Base-by-base conservation (phyloP, 2,797 vertebrate genomes). In the Pampus argenteus region DNA sequence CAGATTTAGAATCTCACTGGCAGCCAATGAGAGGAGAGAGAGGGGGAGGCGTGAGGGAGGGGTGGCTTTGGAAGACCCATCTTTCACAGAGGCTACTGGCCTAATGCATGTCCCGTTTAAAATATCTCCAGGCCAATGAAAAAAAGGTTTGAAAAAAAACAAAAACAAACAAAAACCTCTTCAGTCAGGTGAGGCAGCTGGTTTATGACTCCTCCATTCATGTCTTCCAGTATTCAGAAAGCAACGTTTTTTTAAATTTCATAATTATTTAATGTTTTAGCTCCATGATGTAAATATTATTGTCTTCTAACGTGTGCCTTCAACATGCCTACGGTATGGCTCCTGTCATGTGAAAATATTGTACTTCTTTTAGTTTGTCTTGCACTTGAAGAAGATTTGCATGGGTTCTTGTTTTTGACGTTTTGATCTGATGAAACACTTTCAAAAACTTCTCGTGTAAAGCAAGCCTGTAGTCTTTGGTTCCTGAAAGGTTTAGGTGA, bases 21-120 rank as follows among this genome's bases (percentile, higher is more conserved):
- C 61, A 78, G 71, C 89, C 85, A 89, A 82, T 85, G 18, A 57
- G 60, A 73, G 51, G 56, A 49, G 57, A 45, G 29, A 9, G 28
- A 42, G 34, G 11, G 50, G 45, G 34, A 57, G 28, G 22, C 5
- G 59, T 0, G 26, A 11, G 62, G 60, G 54, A 8, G 67, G 62
- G 26, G 20, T 1, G 0, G 14, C 50, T 4, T 18, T 17, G 51
- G 63, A 55, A 50, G 58, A 49, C 20, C 40, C 47, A 20, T 29
- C 7, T 29, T 2, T 40, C 36, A 40, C 22, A 55, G 4, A 64
- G n/a, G 8, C 0, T 18, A 79, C 74, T 78, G 73, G 82, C 11
- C 60, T 5, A 64, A 45, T 9, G 1, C 3, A 50, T 72, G 25
- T 25, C 29, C 6, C 5, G 4, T 84, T 82, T 77, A 54, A 84